Percentiles rank a stretch among this genome's conserved stretches.
phyloP scores from a whole-genome alignment of 2,888 invertebrate genomes.

The Eilema depressum region DNA sequence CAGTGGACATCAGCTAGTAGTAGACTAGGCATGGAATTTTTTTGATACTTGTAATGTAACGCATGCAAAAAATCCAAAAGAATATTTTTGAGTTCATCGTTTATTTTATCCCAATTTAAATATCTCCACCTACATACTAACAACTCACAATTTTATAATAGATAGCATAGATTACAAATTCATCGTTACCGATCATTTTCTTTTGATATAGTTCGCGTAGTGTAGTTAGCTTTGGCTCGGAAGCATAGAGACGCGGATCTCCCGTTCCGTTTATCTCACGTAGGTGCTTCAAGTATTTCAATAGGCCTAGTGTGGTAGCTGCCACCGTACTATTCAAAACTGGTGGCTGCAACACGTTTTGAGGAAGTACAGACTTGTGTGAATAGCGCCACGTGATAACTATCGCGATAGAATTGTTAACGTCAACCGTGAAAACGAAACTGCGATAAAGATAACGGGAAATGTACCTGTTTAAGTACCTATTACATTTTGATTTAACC shows the following conservation, averaged over 20 bases:
- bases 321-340: slow-evolving; percentile 6
- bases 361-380: slow-evolving; percentile 7
- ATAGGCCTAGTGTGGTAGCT: background rate
- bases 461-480: slow-evolving; percentile 2
- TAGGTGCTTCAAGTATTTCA: slow-evolving; percentile 5
- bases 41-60: no score
- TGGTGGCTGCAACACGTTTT: background rate
- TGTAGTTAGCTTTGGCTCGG: background rate
- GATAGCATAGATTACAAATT: no score
- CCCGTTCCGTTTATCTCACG: slow-evolving; percentile 3
- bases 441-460: slow-evolving; percentile 1
- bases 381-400: slow-evolving; percentile 7
- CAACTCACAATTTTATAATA: no score
- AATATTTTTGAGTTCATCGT: no score
- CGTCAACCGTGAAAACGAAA: slow-evolving; percentile 7
- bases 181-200: no score
- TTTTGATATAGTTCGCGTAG: no score
- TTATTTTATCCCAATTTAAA: no score
- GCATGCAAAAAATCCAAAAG: no score
- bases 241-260: background rate
- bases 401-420: slow-evolving; percentile 1
- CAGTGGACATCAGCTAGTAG: no score
- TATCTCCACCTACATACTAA: no score
- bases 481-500: background rate
- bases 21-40: no score